These are phyloP conservation scores for Megathymus violae DNA, from an alignment of 1,140 invertebrate species.

Conservation along the genomic window DNA sequence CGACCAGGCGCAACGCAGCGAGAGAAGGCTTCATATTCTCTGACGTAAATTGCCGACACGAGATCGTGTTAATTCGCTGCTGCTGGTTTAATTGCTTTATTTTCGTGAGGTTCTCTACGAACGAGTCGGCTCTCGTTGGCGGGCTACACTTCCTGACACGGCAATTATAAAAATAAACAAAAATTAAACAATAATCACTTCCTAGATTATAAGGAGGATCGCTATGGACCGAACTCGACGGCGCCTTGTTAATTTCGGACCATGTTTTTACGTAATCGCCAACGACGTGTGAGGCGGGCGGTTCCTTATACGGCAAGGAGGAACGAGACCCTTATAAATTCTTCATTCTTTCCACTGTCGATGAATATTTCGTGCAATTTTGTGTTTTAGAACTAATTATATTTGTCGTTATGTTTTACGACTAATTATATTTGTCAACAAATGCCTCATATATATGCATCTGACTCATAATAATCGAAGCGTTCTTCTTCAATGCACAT, in stretches of 20 bases:
- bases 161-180: constrained; percentile 79
- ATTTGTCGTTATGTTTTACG: too few relatives aligned
- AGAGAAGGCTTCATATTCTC: constrained; percentile 13
- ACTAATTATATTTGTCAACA: too few relatives aligned
- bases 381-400: too few relatives aligned
- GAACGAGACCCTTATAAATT: constrained; percentile 4
- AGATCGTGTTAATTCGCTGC: constrained; percentile 41
- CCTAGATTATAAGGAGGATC: constrained; percentile 65
- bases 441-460: too few relatives aligned
- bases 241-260: constrained; percentile 61
- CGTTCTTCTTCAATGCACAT: too few relatives aligned
- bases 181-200: constrained; percentile 81
- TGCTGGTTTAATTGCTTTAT: constrained; percentile 70
- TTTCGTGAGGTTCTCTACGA: constrained; percentile 50
- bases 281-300: constrained; percentile 20
- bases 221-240: constrained; percentile 46
- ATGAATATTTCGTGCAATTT: too few relatives aligned
- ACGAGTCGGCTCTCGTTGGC: constrained; percentile 44
- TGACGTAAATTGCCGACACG: constrained; percentile 49
- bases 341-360: background rate
- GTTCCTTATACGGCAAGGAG: constrained; percentile 18
- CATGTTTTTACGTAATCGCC: constrained; percentile 37
- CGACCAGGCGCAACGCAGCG: background rate
- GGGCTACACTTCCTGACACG: constrained; percentile 62
- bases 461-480: too few relatives aligned